Conservation (phyloP, 2,888 invertebrate genomes). For the Pherbina coryleti region DNA sequence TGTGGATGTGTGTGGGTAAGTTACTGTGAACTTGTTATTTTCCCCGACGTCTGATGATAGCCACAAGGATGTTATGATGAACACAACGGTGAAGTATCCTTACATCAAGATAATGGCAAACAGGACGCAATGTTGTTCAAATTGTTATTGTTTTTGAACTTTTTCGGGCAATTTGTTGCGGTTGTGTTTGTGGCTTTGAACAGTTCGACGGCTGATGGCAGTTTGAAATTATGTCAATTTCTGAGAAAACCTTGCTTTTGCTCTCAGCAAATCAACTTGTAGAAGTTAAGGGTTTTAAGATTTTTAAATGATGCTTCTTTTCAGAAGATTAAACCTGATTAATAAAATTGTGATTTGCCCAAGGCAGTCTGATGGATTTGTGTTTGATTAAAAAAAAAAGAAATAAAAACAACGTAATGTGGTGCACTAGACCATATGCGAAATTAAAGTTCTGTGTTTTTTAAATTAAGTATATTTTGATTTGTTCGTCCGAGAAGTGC, state of each 20-base stretch:
- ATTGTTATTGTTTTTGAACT: conserved; percentile 19
- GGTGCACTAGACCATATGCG: too few species aligned
- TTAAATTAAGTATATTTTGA: too few species aligned
- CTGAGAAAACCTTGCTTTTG: not conserved
- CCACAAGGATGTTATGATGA: conserved; percentile 24
- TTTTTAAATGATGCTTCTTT: not conserved
- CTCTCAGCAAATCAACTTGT: not conserved
- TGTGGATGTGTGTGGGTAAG: not conserved
- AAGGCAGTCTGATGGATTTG: not conserved
- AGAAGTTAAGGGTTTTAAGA: not conserved
- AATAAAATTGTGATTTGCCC: not conserved
- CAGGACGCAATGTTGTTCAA: conserved; percentile 19
- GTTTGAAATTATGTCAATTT: not conserved
- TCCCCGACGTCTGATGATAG: not conserved
- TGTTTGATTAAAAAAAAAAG: not conserved
- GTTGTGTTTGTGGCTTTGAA: conserved; percentile 1
- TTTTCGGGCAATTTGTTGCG: conserved; percentile 22
- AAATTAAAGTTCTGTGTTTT: too few species aligned
- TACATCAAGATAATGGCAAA: conserved; percentile 8
- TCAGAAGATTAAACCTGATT: conserved; percentile 7
- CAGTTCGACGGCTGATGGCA: not conserved
- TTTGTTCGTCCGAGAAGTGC: too few species aligned
- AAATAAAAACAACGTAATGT: too few species aligned
- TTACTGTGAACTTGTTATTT: not conserved
- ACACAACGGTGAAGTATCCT: not conserved